These are phyloP conservation scores for Hydrotaea diabolus DNA, from an alignment of 2,888 invertebrate species.

Conservation along the genomic window DNA sequence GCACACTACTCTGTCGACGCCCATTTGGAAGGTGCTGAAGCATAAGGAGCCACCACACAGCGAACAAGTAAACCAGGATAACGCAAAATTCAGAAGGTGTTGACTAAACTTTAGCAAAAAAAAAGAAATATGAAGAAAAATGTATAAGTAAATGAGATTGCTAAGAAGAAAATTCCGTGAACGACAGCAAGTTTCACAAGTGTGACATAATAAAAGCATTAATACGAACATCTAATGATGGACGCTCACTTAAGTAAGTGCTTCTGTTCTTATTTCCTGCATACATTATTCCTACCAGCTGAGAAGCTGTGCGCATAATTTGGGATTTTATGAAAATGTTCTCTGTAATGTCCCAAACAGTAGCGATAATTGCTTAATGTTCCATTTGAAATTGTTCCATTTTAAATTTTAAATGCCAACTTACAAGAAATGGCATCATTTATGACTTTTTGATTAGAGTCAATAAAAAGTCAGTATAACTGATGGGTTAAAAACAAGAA, in stretches of 20 bases:
- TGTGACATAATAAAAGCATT: constrained; percentile 63
- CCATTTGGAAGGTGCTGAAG: constrained; percentile 14
- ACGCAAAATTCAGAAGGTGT: constrained; percentile 40
- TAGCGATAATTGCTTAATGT: not conserved
- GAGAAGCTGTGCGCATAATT: constrained; percentile 14
- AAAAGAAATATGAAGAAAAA: constrained; percentile 1
- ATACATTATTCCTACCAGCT: not conserved
- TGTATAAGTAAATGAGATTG: constrained; percentile 40
- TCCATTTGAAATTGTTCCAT: not conserved
- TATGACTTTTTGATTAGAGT: too few species aligned
- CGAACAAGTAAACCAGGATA: constrained; percentile 40
- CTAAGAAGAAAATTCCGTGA: not conserved
- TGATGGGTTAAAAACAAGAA: too few species aligned
- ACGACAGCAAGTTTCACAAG: constrained; percentile 50
- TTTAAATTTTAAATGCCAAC: not conserved
- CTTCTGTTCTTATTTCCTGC: not conserved
- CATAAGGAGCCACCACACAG: constrained; percentile 25
- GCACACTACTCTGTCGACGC: not conserved
- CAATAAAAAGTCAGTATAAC: too few species aligned
- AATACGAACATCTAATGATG: constrained; percentile 60
- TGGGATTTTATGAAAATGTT: constrained; percentile 20
- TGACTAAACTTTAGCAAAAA: constrained; percentile 51
- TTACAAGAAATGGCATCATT: too few species aligned
- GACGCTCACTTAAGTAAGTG: constrained; percentile 2
- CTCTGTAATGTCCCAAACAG: not conserved